Conservation (phyloP, 2,888 invertebrate species). For the Parasteatoda lunata region DNA sequence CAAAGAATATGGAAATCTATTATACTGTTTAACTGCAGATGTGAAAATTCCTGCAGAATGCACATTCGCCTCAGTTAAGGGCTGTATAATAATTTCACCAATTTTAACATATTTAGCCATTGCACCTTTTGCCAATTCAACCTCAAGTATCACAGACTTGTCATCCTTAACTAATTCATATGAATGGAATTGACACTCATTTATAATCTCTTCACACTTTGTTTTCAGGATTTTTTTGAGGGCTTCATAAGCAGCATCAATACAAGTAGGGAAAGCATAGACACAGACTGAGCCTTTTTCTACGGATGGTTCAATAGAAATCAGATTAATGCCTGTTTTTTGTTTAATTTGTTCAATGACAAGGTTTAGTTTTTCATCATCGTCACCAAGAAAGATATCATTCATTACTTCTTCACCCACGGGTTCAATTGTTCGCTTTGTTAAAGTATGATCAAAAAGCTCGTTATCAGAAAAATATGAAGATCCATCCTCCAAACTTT, state of each 20-base stretch:
- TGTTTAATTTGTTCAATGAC: constrained; percentile 39
- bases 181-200: constrained; percentile 12
- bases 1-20: constrained; percentile 28
- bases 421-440: constrained; percentile 21
- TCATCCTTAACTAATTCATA: constrained; percentile 37
- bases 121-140: constrained; percentile 54
- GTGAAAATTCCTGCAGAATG: background rate
- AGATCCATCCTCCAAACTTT: background rate
- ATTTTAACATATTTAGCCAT: constrained; percentile 15
- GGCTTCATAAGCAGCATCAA: constrained; percentile 22
- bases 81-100: too few species aligned
- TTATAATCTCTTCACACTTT: constrained; percentile 24
- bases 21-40: background rate
- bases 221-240: constrained; percentile 35
- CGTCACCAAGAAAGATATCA: constrained; percentile 21
- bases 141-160: constrained; percentile 20
- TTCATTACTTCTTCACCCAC: constrained; percentile 57
- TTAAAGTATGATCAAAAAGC: constrained; percentile 37
- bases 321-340: constrained; percentile 27
- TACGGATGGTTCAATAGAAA: constrained; percentile 45
- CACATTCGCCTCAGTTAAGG: background rate
- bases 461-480: constrained; percentile 31
- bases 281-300: constrained; percentile 44
- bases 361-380: constrained; percentile 28
- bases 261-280: constrained; percentile 31